phyloP scores from a whole-genome alignment of 2,888 invertebrate genomes.

The Eristalis pertinax region DNA sequence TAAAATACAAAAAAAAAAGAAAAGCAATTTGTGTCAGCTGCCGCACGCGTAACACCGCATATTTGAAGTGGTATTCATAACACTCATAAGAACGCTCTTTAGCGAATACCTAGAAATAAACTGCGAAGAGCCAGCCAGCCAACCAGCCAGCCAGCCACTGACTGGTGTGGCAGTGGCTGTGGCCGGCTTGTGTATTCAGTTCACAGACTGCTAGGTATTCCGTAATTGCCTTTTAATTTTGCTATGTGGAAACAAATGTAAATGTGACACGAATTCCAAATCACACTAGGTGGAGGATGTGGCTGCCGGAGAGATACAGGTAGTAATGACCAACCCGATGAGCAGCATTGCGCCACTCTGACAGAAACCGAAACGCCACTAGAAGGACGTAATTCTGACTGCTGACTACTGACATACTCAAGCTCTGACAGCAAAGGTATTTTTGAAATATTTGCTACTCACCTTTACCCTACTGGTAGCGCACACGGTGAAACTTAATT shows the following conservation, averaged over 20 bases:
- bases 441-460: neutral
- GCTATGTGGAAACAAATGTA: slow-evolving; percentile 10
- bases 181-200: slow-evolving; percentile 1
- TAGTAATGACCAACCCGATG: neutral
- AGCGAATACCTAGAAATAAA: slow-evolving; percentile 1
- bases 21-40: neutral
- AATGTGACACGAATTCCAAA: slow-evolving; percentile 7
- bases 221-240: slow-evolving; percentile 12
- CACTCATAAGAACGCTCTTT: neutral
- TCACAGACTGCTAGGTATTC: slow-evolving; percentile 10
- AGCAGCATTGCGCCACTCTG: neutral
- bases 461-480: neutral
- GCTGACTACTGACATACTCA: neutral
- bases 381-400: neutral
- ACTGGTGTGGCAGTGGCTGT: too few species aligned
- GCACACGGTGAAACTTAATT: neutral
- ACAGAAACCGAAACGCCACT: neutral
- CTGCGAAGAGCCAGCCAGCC: neutral
- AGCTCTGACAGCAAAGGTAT: neutral
- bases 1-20: neutral
- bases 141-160: too few species aligned
- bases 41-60: neutral
- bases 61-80: neutral
- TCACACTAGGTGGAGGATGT: neutral
- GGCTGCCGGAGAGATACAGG: neutral